Evolutionary conservation across 2,113 vertebrate genomes (phyloP).

Genomic region (Sterrhoptilus dennistouni): DNA sequence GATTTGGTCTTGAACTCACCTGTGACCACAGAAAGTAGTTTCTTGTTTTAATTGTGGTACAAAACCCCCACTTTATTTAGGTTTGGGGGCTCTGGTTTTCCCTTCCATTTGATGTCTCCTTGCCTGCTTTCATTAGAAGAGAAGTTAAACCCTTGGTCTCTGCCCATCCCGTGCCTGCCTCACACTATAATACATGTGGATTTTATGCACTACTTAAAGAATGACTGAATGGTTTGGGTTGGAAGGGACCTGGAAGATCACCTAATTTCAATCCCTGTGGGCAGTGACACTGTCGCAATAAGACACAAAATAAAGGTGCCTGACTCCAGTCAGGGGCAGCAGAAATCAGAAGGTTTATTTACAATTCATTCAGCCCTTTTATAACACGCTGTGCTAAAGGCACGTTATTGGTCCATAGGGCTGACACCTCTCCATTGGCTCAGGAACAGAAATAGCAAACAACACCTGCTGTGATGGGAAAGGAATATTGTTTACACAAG

Average conservation of each 20-base stretch:
- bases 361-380: too few species aligned
- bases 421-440: too few species aligned
- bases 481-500: too few species aligned
- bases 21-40: neutral
- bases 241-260: neutral
- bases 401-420: too few species aligned
- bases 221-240: neutral
- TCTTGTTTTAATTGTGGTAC: neutral
- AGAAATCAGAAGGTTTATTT: too few species aligned
- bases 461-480: too few species aligned
- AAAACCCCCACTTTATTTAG: neutral
- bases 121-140: neutral
- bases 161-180: neutral
- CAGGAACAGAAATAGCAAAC: too few species aligned
- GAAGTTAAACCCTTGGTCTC: neutral
- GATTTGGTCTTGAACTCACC: neutral
- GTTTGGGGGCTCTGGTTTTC: neutral
- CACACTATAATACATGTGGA: neutral
- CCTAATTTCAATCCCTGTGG: too few species aligned
- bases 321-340: too few species aligned
- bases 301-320: too few species aligned
- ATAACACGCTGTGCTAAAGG: too few species aligned
- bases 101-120: neutral
- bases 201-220: neutral
- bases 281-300: too few species aligned